Conservation (phyloP, 2,113 vertebrate genomes). For the Tetrao urogallus region DNA sequence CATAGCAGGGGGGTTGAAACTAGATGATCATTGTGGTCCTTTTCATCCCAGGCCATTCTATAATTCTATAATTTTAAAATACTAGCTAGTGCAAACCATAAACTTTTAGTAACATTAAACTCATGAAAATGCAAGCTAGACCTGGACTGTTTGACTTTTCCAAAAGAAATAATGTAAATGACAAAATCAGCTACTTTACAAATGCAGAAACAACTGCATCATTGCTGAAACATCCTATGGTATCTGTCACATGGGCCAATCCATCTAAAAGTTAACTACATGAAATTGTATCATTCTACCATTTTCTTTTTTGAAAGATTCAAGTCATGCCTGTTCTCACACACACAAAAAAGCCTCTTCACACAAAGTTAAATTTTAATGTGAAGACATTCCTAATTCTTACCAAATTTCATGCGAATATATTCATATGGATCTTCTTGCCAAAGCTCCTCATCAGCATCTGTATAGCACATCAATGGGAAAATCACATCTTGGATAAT, state of each 20-base stretch:
- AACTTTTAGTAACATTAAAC: not conserved
- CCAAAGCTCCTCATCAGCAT: slow-evolving; percentile 98
- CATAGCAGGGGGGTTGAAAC: no score
- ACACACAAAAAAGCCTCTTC: not conserved
- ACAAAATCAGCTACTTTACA: not conserved
- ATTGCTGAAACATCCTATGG: not conserved
- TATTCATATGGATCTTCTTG: slow-evolving; percentile 99
- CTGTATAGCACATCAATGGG: slow-evolving; percentile 98
- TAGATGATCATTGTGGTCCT: no score
- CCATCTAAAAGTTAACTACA: not conserved
- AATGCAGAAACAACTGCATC: not conserved
- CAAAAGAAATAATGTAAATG: not conserved
- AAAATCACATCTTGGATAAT: slow-evolving; percentile 89
- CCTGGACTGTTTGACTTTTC: not conserved
- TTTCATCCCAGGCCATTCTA: no score
- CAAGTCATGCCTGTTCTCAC: not conserved
- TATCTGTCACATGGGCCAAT: not conserved
- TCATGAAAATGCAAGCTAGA: not conserved
- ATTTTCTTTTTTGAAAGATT: not conserved
- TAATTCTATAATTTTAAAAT: no score
- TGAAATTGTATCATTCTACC: not conserved
- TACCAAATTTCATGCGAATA: slow-evolving; percentile 99
- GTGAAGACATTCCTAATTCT: slow-evolving; percentile 20
- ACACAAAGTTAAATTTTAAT: not conserved
- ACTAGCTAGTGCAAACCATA: not conserved